These are phyloP conservation scores for Lampropteryx suffumata DNA, from an alignment of 2,888 invertebrate species.

Conservation along the genomic window DNA sequence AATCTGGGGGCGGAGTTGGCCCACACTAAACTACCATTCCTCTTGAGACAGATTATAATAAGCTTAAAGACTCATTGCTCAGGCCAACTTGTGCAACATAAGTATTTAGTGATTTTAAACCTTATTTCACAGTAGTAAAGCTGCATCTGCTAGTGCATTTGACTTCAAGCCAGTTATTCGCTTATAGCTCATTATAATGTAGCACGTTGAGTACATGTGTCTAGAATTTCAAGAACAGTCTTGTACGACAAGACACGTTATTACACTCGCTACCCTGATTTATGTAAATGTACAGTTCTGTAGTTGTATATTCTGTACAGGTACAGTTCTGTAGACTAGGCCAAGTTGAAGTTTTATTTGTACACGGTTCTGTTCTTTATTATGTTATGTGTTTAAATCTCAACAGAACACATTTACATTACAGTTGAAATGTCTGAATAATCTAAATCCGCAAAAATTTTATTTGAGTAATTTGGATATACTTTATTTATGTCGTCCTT, in stretches of 20 bases:
- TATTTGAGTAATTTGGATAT: too few species aligned
- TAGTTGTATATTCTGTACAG: neutral
- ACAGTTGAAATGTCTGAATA: too few species aligned
- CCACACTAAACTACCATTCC: constrained; percentile 9
- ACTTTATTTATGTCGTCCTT: too few species aligned
- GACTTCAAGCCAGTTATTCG: constrained; percentile 3
- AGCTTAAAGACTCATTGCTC: constrained; percentile 15
- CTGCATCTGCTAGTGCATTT: neutral
- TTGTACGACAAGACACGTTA: constrained; percentile 16
- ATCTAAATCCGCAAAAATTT: too few species aligned
- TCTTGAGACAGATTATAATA: constrained; percentile 21
- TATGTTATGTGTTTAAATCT: too few species aligned
- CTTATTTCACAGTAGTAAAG: constrained; percentile 5
- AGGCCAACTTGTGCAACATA: constrained; percentile 2
- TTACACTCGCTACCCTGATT: constrained; percentile 6
- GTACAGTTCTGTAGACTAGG: too few species aligned
- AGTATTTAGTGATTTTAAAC: constrained; percentile 1
- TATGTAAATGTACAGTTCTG: constrained; percentile 5
- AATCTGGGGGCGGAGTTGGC: constrained; percentile 10
- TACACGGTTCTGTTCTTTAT: too few species aligned
- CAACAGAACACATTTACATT: too few species aligned
- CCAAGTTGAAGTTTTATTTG: too few species aligned
- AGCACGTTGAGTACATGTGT: constrained; percentile 11
- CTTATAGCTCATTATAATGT: neutral
- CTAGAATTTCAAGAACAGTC: constrained; percentile 30